These are phyloP conservation scores for Drosophila greeni DNA, from an alignment of 2,888 invertebrate genomes.

Conservation along the genomic window DNA sequence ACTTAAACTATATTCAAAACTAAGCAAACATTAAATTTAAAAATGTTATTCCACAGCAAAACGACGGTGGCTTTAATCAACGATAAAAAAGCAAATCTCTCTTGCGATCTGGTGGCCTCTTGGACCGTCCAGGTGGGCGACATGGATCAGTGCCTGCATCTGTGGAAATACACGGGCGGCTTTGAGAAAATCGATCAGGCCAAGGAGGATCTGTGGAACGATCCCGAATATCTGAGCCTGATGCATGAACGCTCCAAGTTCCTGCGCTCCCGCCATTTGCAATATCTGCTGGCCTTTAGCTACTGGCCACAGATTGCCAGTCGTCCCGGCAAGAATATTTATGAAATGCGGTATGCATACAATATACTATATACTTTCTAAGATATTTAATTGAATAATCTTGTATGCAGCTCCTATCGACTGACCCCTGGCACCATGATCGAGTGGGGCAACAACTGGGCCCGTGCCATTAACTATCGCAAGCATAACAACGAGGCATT, in stretches of 20 bases:
- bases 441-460: conserved; percentile 99
- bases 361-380: neutral
- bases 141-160: conserved; percentile 97
- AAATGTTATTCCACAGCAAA: too few species aligned
- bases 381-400: neutral
- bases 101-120: conserved; percentile 93
- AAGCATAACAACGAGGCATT: conserved; percentile 96
- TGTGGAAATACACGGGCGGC: conserved; percentile 97
- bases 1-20: neutral
- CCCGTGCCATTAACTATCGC: conserved; percentile 93
- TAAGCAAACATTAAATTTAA: neutral
- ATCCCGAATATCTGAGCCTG: conserved; percentile 85
- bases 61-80: conserved; percentile 88
- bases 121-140: conserved; percentile 95
- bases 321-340: conserved; percentile 88
- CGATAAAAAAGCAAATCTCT: conserved; percentile 85
- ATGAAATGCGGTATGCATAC: conserved; percentile 87
- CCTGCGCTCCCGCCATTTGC: conserved; percentile 92
- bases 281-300: conserved; percentile 96
- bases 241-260: conserved; percentile 87
- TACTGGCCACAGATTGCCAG: conserved; percentile 95
- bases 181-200: conserved; percentile 91
- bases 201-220: conserved; percentile 84
- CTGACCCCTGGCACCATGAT: conserved; percentile 99
- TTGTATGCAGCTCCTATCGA: conserved; percentile 83